Conservation (phyloP, 1,140 invertebrate genomes). For the Episyrphus balteatus region DNA sequence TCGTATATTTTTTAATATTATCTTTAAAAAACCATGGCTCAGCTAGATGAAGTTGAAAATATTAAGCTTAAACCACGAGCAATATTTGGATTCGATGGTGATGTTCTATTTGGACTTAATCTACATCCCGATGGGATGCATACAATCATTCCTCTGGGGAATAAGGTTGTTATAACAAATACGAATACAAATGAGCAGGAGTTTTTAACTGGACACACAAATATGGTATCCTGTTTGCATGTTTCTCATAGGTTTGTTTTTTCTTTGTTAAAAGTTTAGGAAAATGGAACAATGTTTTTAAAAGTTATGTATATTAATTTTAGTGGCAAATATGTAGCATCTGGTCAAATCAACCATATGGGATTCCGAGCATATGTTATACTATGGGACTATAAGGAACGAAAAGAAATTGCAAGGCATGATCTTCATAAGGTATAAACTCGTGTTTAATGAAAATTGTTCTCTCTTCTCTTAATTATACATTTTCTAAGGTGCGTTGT, state of each 20-base stretch:
- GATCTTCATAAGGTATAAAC: slow-evolving; percentile 69
- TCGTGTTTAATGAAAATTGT: no score
- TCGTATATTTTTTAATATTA: no score
- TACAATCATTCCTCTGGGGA: slow-evolving; percentile 73
- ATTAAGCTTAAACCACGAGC: slow-evolving; percentile 48
- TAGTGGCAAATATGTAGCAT: slow-evolving; percentile 68
- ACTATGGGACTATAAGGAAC: slow-evolving; percentile 71
- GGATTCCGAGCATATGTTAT: slow-evolving; percentile 82
- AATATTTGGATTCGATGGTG: slow-evolving; percentile 64
- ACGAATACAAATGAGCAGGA: slow-evolving; percentile 57
- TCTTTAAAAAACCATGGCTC: no score
- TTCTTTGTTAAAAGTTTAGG: background rate
- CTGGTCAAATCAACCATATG: slow-evolving; percentile 80
- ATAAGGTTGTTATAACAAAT: slow-evolving; percentile 70
- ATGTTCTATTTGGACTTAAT: slow-evolving; percentile 55
- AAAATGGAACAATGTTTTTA: background rate
- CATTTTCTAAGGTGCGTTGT: slow-evolving; percentile 47
- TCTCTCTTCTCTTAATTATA: background rate
- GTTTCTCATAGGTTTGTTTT: background rate
- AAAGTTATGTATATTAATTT: slow-evolving; percentile 16
- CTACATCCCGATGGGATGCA: slow-evolving; percentile 67
- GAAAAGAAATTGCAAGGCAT: slow-evolving; percentile 50
- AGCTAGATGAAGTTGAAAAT: slow-evolving; percentile 33
- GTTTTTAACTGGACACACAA: slow-evolving; percentile 73
- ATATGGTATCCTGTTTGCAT: slow-evolving; percentile 64